Conservation (phyloP, 2,888 invertebrate species). For the Uloborus plumipes region DNA sequence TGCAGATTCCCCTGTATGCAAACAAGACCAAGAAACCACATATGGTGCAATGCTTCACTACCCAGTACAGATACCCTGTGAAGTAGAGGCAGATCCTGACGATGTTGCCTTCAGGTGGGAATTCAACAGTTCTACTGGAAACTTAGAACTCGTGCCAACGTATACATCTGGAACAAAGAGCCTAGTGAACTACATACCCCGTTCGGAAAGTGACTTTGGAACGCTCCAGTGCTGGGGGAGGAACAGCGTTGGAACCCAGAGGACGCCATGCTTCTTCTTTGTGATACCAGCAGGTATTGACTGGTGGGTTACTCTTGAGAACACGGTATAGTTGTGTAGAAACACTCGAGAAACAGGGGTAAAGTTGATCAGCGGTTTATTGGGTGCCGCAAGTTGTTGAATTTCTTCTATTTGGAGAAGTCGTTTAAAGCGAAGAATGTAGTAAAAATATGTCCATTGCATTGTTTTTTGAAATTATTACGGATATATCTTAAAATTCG, state of each 20-base stretch:
- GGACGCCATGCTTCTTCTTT: conserved; percentile 67
- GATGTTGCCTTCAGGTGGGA: conserved; percentile 89
- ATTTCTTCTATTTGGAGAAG: too few relatives aligned
- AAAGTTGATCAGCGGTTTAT: too few relatives aligned
- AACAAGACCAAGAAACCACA: conserved; percentile 63
- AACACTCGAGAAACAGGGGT: too few relatives aligned
- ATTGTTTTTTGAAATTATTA: too few relatives aligned
- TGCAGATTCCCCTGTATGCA: conserved; percentile 66
- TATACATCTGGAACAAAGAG: conserved; percentile 59
- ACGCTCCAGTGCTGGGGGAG: conserved; percentile 67
- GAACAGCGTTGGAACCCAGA: conserved; percentile 67
- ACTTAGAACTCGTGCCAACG: conserved; percentile 47
- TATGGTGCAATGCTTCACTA: conserved; percentile 66
- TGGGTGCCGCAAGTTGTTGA: too few relatives aligned
- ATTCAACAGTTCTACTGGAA: conserved; percentile 77
- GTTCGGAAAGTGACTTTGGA: conserved; percentile 68
- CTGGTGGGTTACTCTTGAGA: conserved; percentile 16
- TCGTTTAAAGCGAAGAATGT: too few relatives aligned
- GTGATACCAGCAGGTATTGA: conserved; percentile 67
- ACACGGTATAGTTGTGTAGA: background rate
- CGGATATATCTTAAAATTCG: too few relatives aligned
- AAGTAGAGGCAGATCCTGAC: conserved; percentile 66
- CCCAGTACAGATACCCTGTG: conserved; percentile 71
- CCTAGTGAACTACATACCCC: conserved; percentile 67
- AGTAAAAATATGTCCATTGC: too few relatives aligned